A percentile compares a stretch with the other conserved stretches of the same genome.
Conservation (phyloP, 2,113 vertebrate species). For the Misgurnus mizolepis region DNA sequence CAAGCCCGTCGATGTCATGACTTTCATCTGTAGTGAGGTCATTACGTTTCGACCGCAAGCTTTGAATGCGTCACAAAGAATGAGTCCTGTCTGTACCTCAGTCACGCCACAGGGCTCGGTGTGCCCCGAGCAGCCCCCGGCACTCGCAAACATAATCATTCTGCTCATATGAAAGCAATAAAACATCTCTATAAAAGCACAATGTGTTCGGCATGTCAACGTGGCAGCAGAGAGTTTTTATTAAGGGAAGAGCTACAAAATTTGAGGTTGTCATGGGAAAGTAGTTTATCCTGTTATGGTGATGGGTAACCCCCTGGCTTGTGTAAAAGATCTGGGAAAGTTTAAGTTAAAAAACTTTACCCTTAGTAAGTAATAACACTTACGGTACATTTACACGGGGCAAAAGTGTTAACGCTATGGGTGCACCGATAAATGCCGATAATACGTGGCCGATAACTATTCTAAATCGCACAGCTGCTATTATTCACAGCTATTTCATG, state of each 20-base stretch:
- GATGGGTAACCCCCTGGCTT: slow-evolving; percentile 7
- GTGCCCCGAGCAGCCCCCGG: slow-evolving; percentile 57
- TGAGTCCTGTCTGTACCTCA: slow-evolving; percentile 20
- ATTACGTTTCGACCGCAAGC: slow-evolving; percentile 52
- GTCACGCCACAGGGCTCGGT: slow-evolving; percentile 40
- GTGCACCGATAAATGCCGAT: too few relatives aligned
- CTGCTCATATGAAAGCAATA: slow-evolving; percentile 63
- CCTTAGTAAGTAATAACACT: slow-evolving; percentile 2
- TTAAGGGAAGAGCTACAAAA: slow-evolving; percentile 3
- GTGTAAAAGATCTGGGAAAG: background rate
- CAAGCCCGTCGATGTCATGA: slow-evolving; percentile 64
- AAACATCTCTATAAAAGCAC: slow-evolving; percentile 25
- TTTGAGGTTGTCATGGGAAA: slow-evolving; percentile 24
- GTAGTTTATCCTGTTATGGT: slow-evolving; percentile 24
- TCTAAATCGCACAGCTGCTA: too few relatives aligned
- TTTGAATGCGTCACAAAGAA: slow-evolving; percentile 56
- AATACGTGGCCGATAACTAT: too few relatives aligned
- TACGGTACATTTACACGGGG: background rate
- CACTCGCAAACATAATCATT: slow-evolving; percentile 58
- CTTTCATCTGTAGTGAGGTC: slow-evolving; percentile 63
- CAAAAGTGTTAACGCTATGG: too few relatives aligned
- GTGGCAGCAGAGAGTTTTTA: slow-evolving; percentile 8
- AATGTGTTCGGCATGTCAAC: slow-evolving; percentile 18
- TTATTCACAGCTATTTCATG: too few relatives aligned
- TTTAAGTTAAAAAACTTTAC: background rate